Base-by-base conservation (phyloP, 2,113 vertebrate species). In the Guaruba guarouba region DNA sequence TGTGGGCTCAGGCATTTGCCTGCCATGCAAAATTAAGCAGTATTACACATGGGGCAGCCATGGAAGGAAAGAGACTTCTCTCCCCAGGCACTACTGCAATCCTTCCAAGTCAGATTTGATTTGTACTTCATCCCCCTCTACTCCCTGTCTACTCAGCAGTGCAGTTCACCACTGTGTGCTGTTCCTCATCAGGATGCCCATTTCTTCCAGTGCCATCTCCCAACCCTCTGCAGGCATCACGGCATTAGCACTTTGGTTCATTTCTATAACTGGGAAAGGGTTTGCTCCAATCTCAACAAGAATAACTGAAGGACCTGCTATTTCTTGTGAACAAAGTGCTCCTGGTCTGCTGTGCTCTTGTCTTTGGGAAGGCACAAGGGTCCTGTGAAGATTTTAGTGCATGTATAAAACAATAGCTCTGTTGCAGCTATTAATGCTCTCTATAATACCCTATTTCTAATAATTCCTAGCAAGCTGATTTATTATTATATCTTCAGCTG, bases 401-500 rank as follows among this genome's bases (percentile, higher is more conserved):
- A 1, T 1, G 3, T 44, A 48, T 84, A 25, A 91, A 69, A 76
- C 70, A 91, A 77, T 54, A 69, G 71, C 49, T 79, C 78, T 90
- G 78, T 73, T 80, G 55, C 28, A 77, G 75, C 66, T 88, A 7
- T 91, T 82, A 46, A 22, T 67, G 59, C 28, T 54, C n/a, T 82
- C 54, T 76, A 37, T 66, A 84, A 82, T 82, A 52, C 57, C 49
- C 75, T 82, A 76, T 9, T 94, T 97, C 91, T 82, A 82, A 89
- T 90, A 54, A 57, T 79, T 82, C 54, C 89, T 92, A 79, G 57
- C 84, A 95, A 85, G 91, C 33, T 73, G 87, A 93, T 94, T 95
- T 95, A 95, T 95, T 91, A 95, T 94, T 91, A 37, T 86, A 57
- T 75, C 75, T 94, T 93, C 78, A 88, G 71, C 87, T 95, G 82